Percentiles rank a stretch among this genome's conserved stretches.
These are phyloP conservation scores for Eulemur rubriventer DNA, from an alignment of 2,797 vertebrate species.

Conservation along the genomic window DNA sequence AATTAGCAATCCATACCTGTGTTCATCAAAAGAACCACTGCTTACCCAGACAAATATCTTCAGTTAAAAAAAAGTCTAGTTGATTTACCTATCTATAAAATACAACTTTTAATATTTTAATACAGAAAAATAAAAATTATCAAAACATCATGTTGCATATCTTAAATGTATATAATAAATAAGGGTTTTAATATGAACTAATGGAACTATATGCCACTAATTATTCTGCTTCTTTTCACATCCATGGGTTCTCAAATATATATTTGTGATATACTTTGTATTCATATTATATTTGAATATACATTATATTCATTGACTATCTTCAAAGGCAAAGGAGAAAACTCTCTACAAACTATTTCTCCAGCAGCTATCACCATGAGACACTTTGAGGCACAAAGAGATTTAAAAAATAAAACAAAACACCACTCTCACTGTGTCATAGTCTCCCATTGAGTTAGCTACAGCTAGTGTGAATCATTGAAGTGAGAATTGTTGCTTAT, in stretches of 20 bases:
- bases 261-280: too few relatives aligned
- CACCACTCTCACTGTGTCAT: background rate
- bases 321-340: conserved; percentile 31
- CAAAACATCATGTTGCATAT: background rate
- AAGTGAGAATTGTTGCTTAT: background rate
- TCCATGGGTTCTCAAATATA: background rate
- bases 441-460: background rate
- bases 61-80: background rate
- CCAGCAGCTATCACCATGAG: background rate
- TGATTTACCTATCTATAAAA: background rate
- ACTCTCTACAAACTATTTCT: background rate
- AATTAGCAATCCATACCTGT: background rate
- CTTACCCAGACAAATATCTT: background rate
- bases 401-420: background rate
- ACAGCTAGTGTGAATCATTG: background rate
- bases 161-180: background rate
- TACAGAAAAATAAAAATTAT: background rate
- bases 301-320: background rate
- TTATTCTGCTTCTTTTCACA: background rate
- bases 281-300: background rate
- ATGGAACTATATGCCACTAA: background rate
- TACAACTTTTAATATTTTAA: background rate
- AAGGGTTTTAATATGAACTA: background rate
- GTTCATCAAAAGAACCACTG: background rate
- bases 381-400: background rate